Percentiles rank a stretch among this genome's conserved stretches.
Evolutionary conservation across 1,140 invertebrate genomes (phyloP).

Genomic region (Lordiphosa mommai): DNA sequence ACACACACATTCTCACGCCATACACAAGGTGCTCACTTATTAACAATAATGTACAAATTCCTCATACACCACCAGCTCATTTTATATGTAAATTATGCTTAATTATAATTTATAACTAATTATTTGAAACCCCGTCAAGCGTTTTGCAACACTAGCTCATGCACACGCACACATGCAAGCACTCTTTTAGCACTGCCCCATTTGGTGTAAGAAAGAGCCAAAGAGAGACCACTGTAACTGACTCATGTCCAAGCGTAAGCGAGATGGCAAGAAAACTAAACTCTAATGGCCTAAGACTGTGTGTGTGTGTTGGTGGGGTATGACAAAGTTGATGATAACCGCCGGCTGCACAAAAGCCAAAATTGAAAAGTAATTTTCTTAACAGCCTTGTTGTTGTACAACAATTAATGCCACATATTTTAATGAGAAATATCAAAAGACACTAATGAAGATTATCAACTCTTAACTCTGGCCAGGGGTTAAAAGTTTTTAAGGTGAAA

Average conservation of each 20-base stretch:
- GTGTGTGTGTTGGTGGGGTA: conserved; percentile 38
- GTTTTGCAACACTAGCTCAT: conserved; percentile 58
- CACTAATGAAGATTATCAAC: too few species aligned
- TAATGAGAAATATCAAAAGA: too few species aligned
- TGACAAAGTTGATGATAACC: conserved; percentile 57
- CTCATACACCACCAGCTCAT: conserved; percentile 20
- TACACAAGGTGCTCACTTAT: conserved; percentile 8
- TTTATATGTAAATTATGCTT: conserved; percentile 60
- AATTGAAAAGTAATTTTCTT: conserved; percentile 21
- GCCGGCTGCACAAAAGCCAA: conserved; percentile 57
- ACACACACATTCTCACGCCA: conserved; percentile 12
- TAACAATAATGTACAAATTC: conserved; percentile 42
- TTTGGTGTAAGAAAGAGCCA: conserved; percentile 57
- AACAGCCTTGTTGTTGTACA: too few species aligned
- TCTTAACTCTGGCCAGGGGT: neutral
- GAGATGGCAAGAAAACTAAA: conserved; percentile 27
- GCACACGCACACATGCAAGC: conserved; percentile 33
- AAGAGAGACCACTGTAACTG: conserved; percentile 51
- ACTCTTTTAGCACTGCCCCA: conserved; percentile 67
- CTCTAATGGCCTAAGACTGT: conserved; percentile 24
- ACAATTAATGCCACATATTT: too few species aligned
- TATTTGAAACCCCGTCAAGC: conserved; percentile 36
- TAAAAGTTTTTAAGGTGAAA: too few species aligned
- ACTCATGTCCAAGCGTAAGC: conserved; percentile 30
- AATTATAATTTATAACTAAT: conserved; percentile 69